Base-by-base conservation (phyloP, 2,888 invertebrate genomes). In the Arge pagana region DNA sequence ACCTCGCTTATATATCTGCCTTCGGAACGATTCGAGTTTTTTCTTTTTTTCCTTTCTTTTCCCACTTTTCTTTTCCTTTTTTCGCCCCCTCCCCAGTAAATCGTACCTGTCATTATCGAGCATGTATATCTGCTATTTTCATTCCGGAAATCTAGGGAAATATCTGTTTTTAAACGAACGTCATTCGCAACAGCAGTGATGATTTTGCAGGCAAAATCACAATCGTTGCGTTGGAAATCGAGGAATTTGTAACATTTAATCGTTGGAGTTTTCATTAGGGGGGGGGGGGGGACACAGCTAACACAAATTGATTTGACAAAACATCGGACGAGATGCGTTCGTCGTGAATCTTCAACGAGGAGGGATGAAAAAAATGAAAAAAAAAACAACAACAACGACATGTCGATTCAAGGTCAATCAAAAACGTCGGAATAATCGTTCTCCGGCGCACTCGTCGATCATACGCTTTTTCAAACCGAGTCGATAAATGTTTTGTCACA, bases 221-320 rank as follows among this genome's bases (percentile, higher is more conserved):
- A 58, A 55, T 57, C 57, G 56, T 56, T 55, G 52, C 48, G n/a
- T n/a, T 13, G 31, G 52, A 51, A 53, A 58, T 15, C 53, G 52
- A 19, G 23, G 50, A 50, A 55, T 56, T 55, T 54, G 59, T 54
- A 31, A 61, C 61, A 59, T 50, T 54, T 48, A 57, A 56, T 55
- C 23, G n/a, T n/a, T n/a, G n/a, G n/a, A 50, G 6, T 35, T 51
- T 50, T 51, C 45, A 54, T 56, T 57, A 57, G 23, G 33, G 45
- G 45, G 28, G 26, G 26, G 28, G 28, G 28, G 28, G 28, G 59
- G 61, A 67, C 62, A 73, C 71, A 70, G 62, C 68, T 71, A 72
- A 72, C 67, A 72, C 61, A 63, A 59, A 61, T 57, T 69, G 68
- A 69, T 64, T 63, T 68, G 71, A 68, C 69, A 67, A 72, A 71